These are phyloP conservation scores for Ormyrus labotus DNA, from an alignment of 2,888 invertebrate species.

Conservation along the genomic window DNA sequence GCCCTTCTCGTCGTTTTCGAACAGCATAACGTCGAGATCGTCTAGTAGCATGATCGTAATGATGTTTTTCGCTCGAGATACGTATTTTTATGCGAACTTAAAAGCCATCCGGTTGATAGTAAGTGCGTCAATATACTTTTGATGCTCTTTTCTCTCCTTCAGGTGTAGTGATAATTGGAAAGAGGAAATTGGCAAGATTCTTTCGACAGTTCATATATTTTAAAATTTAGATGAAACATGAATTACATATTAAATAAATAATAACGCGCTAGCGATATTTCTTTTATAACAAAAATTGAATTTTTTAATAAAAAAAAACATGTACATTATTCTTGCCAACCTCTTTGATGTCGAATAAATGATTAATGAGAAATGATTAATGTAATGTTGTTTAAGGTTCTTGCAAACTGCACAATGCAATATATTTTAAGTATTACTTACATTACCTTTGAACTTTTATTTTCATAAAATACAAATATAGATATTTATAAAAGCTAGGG, in stretches of 20 bases:
- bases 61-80: not conserved
- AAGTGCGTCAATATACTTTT: not conserved
- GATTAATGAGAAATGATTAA: not conserved
- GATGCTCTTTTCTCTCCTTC: no score
- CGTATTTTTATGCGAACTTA: no score
- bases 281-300: not conserved
- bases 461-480: not conserved
- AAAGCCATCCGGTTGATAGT: not conserved
- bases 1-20: constrained; percentile 67
- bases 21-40: constrained; percentile 75
- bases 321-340: constrained; percentile 1
- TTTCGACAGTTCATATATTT: no score
- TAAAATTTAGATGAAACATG: no score
- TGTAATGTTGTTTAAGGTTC: not conserved
- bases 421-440: no score
- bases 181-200: no score
- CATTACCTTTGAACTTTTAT: no score
- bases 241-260: no score
- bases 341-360: not conserved
- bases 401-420: no score
- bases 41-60: constrained; percentile 63
- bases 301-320: not conserved
- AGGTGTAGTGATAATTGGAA: no score
- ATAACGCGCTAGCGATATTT: no score
- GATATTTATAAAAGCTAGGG: not conserved